A percentile compares a stretch with the other conserved stretches of the same genome.
Evolutionary conservation across 2,113 vertebrate genomes (phyloP).

Genomic region (Phyllopteryx taeniolatus): DNA sequence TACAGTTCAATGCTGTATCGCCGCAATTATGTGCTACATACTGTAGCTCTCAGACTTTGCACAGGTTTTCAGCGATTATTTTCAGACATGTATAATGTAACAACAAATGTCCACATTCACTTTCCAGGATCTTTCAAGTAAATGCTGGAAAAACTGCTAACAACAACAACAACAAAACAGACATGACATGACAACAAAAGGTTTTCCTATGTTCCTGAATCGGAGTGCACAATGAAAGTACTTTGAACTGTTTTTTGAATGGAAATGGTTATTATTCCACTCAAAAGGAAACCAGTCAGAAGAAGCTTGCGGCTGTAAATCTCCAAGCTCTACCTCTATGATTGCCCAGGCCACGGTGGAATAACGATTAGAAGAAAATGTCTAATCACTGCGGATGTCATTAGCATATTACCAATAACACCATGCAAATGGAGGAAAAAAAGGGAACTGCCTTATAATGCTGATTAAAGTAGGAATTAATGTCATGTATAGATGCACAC

Average conservation of each 20-base stretch:
- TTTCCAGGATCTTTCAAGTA: neutral
- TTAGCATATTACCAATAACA: conserved; percentile 96
- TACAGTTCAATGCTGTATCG: too few relatives aligned
- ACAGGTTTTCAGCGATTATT: too few relatives aligned
- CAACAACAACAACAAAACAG: neutral
- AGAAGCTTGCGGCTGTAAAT: conserved; percentile 82
- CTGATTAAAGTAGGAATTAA: conserved; percentile 80
- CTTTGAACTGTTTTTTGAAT: conserved; percentile 66
- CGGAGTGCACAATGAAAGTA: conserved; percentile 28
- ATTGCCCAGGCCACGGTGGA: conserved; percentile 88
- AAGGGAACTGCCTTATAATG: conserved; percentile 73
- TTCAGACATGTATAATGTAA: too few relatives aligned
- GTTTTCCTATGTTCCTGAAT: conserved; percentile 43
- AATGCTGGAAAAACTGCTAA: conserved; percentile 9
- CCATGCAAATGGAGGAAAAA: conserved; percentile 68
- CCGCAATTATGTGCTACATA: too few relatives aligned
- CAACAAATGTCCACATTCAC: too few relatives aligned
- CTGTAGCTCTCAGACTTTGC: too few relatives aligned
- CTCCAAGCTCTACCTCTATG: conserved; percentile 83
- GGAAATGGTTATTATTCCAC: conserved; percentile 81
- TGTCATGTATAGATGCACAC: conserved; percentile 79
- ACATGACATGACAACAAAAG: conserved; percentile 35
- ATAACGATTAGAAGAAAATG: conserved; percentile 94
- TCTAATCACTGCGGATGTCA: conserved; percentile 89
- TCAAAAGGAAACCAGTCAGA: conserved; percentile 77